Base-by-base conservation (phyloP, 2,113 vertebrate species). In the Columba livia region DNA sequence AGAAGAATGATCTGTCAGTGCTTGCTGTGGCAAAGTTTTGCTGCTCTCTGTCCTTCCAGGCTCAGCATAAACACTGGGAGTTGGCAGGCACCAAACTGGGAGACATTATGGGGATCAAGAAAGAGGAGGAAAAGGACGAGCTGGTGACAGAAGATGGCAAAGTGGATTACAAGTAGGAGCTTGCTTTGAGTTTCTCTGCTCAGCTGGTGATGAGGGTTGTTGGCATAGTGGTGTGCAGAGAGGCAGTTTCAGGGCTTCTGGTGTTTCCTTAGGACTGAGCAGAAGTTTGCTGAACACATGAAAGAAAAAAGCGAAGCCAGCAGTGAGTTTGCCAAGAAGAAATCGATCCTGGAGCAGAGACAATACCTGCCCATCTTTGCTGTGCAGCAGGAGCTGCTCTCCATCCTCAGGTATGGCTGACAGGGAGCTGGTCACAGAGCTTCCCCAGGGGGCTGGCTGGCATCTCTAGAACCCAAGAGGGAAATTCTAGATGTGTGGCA, bases 21-120 rank as follows among this genome's bases (percentile, higher is more conserved):
- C 62, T 85, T 65, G 38, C 42, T 80, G 29, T 56, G 29, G 12
- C 51, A 70, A 78, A 69, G 20, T 81, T 66, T 13, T 0, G 7
- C 29, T 71, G 40, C 28, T 81, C 12, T 64, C 31, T 96, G 42
- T 50, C 48, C 70, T 97, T 94, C 74, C 88, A 99, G 99, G 99
- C 99, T 90, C 99, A 99, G 74, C 99, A 99, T 96, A 99, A 99
- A 97, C 99, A 99, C 95, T 99, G 99, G 99, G 99, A 99, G 96
- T 90, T 99, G 96, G 99, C 99, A 70, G 99, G 99, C 75, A 99
- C 99, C 82, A 99, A 99, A 93, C 96, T 99, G 93, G 99, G 99
- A 73, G 99, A 99, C 71, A 99, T 99, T 78, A 99, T 99, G 99
- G 99, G 99, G 6, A 98, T 99, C 94, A 99, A 99, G 94, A 99